phyloP scores from a whole-genome alignment of 1,140 invertebrate species.

The Pogonus chalceus region DNA sequence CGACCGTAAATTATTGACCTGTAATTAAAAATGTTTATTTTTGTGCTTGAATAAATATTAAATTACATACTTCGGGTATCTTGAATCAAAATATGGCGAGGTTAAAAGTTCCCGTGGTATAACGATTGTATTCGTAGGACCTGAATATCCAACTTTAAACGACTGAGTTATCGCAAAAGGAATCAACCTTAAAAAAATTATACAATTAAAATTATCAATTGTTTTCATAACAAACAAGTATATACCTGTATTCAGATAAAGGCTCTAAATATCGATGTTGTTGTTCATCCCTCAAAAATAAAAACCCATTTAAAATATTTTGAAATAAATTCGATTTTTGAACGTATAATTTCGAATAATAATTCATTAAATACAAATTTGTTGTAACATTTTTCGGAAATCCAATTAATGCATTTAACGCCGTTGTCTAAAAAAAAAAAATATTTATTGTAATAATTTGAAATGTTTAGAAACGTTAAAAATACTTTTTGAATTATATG shows the following conservation, averaged over 20 bases:
- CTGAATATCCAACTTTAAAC: slow-evolving; percentile 31
- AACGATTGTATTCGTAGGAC: slow-evolving; percentile 38
- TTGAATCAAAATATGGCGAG: slow-evolving; percentile 32
- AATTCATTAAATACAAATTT: slow-evolving; percentile 34
- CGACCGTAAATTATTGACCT: slow-evolving; percentile 40
- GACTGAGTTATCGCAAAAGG: slow-evolving; percentile 14
- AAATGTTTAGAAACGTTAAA: neutral
- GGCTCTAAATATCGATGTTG: slow-evolving; percentile 26
- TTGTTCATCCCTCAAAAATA: slow-evolving; percentile 29
- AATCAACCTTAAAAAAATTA: neutral
- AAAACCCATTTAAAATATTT: slow-evolving; percentile 36
- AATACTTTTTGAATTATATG: slow-evolving; percentile 35
- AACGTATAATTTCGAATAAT: slow-evolving; percentile 37
- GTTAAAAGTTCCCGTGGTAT: slow-evolving; percentile 35
- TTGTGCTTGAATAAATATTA: slow-evolving; percentile 3
- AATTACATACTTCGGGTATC: slow-evolving; percentile 34
- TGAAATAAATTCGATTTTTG: slow-evolving; percentile 42
- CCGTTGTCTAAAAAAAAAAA: slow-evolving; percentile 38
- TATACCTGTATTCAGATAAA: slow-evolving; percentile 26
- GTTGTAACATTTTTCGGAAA: slow-evolving; percentile 38
- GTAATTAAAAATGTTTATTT: slow-evolving; percentile 16
- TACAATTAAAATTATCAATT: neutral
- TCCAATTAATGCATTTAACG: slow-evolving; percentile 41
- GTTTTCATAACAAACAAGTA: slow-evolving; percentile 2
- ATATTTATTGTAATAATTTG: too few species aligned